Evolutionary conservation across 1,140 invertebrate species (phyloP).

Genomic region (Aphelinus certus): DNA sequence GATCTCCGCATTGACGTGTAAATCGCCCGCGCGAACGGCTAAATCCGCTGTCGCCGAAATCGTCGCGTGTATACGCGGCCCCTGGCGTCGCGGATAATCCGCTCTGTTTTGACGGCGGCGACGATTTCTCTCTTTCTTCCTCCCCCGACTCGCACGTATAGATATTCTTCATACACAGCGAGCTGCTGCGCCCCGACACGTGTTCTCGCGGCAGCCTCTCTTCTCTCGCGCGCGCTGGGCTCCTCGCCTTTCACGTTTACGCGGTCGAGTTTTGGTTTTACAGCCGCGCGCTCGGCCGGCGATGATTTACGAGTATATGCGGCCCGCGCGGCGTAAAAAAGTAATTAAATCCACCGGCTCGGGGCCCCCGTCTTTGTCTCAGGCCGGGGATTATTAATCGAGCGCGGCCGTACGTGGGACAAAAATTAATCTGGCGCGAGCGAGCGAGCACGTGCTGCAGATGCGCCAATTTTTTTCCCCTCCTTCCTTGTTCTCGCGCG

Average conservation of each 20-base stretch:
- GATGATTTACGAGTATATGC: slow-evolving; percentile 59
- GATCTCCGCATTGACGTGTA: too few relatives aligned
- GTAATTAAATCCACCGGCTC: slow-evolving; percentile 57
- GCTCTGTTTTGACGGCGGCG: slow-evolving; percentile 56
- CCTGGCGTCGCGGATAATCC: slow-evolving; percentile 47
- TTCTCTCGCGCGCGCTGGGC: too few relatives aligned
- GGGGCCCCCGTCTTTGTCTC: not conserved
- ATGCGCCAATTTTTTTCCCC: not conserved
- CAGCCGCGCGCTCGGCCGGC: slow-evolving; percentile 48
- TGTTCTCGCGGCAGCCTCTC: too few relatives aligned
- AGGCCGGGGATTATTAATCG: slow-evolving; percentile 25
- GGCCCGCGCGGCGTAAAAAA: slow-evolving; percentile 52
- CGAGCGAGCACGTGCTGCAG: not conserved
- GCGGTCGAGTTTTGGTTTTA: slow-evolving; percentile 50
- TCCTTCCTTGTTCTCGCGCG: not conserved
- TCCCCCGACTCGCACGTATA: too few relatives aligned
- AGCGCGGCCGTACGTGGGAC: not conserved
- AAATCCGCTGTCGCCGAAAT: not conserved
- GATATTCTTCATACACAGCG: too few relatives aligned
- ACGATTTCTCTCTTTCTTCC: not conserved
- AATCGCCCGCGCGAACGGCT: too few relatives aligned
- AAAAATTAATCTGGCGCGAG: slow-evolving; percentile 25
- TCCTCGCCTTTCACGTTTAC: too few relatives aligned
- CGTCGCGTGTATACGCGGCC: too few relatives aligned
- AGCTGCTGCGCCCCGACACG: too few relatives aligned